Conservation (phyloP, 2,113 vertebrate genomes). For the Rhadina sibilatrix region DNA sequence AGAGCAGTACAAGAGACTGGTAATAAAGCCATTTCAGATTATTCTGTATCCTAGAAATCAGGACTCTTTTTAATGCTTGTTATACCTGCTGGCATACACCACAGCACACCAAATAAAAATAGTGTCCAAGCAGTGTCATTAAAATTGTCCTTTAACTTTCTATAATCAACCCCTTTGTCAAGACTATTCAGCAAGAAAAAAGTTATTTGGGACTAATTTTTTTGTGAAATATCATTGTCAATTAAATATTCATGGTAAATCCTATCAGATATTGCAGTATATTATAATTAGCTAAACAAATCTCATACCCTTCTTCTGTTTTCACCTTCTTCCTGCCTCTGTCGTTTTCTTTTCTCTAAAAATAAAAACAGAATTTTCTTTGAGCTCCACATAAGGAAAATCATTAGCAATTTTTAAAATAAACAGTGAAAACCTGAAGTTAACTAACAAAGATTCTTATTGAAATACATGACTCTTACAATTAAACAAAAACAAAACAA, state of each 20-base stretch:
- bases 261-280: background rate
- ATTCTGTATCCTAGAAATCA: background rate
- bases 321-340: conserved; percentile 86
- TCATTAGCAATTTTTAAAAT: background rate
- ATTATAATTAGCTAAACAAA: background rate
- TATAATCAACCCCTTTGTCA: background rate
- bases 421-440: background rate
- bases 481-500: background rate
- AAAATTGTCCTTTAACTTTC: background rate
- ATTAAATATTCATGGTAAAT: background rate
- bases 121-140: background rate
- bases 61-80: background rate
- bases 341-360: conserved; percentile 89
- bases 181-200: background rate
- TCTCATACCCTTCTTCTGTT: conserved; percentile 82
- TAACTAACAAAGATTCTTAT: background rate
- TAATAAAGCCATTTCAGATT: background rate
- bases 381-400: background rate
- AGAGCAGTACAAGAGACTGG: background rate
- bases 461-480: background rate
- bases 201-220: background rate
- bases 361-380: background rate
- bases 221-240: background rate
- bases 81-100: background rate
- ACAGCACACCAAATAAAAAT: background rate